A percentile compares a stretch with the other conserved stretches of the same genome.
Conservation (phyloP, 2,888 invertebrate genomes). For the Orchesellides sinensis region DNA sequence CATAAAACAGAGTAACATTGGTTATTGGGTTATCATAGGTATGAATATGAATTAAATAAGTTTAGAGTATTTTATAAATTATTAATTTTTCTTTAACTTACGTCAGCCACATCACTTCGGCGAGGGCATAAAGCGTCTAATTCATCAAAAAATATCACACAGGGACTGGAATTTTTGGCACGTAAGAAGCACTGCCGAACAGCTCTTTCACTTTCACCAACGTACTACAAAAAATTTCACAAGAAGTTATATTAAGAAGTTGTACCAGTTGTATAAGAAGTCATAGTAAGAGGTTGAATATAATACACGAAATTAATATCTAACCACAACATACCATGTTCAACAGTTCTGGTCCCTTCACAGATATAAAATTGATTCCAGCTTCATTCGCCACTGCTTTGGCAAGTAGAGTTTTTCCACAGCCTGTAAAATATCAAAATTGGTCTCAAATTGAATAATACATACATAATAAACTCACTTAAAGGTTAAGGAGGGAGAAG, state of each 20-base stretch:
- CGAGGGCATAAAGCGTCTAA: constrained; percentile 96
- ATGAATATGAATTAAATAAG: too few species aligned
- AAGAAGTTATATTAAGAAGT: constrained; percentile 48
- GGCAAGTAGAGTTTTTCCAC: constrained; percentile 92
- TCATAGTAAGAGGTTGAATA: background rate
- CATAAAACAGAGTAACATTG: too few species aligned
- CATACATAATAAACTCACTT: background rate
- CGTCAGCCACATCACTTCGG: constrained; percentile 86
- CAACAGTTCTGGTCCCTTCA: constrained; percentile 98
- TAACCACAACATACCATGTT: constrained; percentile 87
- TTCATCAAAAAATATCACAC: constrained; percentile 99
- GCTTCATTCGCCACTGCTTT: constrained; percentile 99
- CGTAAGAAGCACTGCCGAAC: constrained; percentile 97
- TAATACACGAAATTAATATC: background rate
- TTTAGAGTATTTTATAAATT: too few species aligned
- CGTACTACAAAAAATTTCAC: constrained; percentile 83
- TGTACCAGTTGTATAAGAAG: constrained; percentile 1
- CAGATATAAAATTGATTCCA: constrained; percentile 98
- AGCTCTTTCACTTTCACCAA: constrained; percentile 98
- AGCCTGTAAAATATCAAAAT: constrained; percentile 73
- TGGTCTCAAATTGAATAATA: background rate
- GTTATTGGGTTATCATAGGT: background rate
- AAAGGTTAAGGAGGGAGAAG: too few species aligned
- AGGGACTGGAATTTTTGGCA: constrained; percentile 96
- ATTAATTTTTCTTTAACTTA: constrained; percentile 74